phyloP scores from a whole-genome alignment of 1,140 invertebrate species.

The Atta texana region DNA sequence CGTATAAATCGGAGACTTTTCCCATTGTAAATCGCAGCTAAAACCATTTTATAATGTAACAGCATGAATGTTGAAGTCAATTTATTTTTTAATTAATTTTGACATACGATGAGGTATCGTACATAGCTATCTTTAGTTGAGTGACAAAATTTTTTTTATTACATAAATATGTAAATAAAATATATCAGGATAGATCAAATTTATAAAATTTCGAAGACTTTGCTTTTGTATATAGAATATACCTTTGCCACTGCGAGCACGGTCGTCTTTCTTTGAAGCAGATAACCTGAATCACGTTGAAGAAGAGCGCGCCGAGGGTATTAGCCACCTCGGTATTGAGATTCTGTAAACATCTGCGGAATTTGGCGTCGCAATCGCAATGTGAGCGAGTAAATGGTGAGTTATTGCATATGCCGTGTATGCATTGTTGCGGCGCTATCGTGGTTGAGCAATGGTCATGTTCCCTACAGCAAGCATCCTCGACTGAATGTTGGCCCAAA shows the following conservation, averaged over 20 bases:
- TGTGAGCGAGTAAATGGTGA: conserved; percentile 90
- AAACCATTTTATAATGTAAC: conserved; percentile 11
- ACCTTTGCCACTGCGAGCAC: conserved; percentile 89
- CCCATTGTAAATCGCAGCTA: conserved; percentile 61
- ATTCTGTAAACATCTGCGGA: conserved; percentile 89
- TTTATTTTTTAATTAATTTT: background rate
- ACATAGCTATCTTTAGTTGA: background rate
- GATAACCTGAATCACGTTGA: conserved; percentile 90
- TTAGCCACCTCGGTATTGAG: conserved; percentile 90
- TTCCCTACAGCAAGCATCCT: conserved; percentile 91
- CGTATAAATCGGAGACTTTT: conserved; percentile 16
- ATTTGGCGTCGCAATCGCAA: conserved; percentile 90
- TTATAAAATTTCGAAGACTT: background rate
- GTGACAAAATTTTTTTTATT: conserved; percentile 13
- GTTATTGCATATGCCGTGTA: conserved; percentile 89
- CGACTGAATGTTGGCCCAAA: conserved; percentile 88
- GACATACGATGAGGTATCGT: background rate
- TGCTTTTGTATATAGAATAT: conserved; percentile 42
- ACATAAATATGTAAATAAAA: background rate
- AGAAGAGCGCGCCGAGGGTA: conserved; percentile 90
- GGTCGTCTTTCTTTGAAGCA: conserved; percentile 90
- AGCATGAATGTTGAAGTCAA: background rate
- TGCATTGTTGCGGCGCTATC: conserved; percentile 88
- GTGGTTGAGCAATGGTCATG: conserved; percentile 91
- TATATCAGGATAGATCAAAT: background rate